A percentile compares a stretch with the other conserved stretches of the same genome.
Evolutionary conservation across 1,140 invertebrate genomes (phyloP).

Genomic region (Drosophila watanabei): DNA sequence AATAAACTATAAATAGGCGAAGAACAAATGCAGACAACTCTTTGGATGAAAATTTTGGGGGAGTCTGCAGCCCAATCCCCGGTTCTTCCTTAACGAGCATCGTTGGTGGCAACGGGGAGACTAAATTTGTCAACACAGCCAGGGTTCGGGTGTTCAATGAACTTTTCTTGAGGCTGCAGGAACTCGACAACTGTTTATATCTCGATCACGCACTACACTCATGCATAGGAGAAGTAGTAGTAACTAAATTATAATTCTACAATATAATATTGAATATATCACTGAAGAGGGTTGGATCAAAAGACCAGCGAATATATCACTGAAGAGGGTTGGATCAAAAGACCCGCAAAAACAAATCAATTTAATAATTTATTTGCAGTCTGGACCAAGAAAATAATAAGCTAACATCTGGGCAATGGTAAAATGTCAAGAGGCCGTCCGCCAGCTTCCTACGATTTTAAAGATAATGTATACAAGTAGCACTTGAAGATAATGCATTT

Average conservation of each 20-base stretch:
- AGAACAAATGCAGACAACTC: slow-evolving; percentile 44
- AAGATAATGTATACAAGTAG: neutral
- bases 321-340: too few relatives aligned
- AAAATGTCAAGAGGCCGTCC: slow-evolving; percentile 43
- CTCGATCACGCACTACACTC: neutral
- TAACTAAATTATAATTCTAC: neutral
- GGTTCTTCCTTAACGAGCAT: slow-evolving; percentile 4
- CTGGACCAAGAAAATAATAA: slow-evolving; percentile 22
- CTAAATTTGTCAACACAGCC: slow-evolving; percentile 24
- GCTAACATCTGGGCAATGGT: slow-evolving; percentile 56
- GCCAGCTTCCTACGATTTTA: neutral
- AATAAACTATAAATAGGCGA: slow-evolving; percentile 61
- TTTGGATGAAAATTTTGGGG: slow-evolving; percentile 24
- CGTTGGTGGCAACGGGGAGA: slow-evolving; percentile 11
- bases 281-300: too few relatives aligned
- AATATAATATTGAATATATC: neutral
- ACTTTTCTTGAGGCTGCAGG: slow-evolving; percentile 20
- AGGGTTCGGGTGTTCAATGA: slow-evolving; percentile 43
- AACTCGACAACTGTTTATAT: neutral
- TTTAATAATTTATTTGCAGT: neutral
- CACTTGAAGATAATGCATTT: neutral
- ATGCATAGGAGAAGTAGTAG: neutral
- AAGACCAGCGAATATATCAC: too few relatives aligned
- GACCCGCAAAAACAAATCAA: neutral
- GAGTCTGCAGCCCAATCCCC: slow-evolving; percentile 19